Base-by-base conservation (phyloP, 2,888 invertebrate species). In the Pterobdella sp. region DNA sequence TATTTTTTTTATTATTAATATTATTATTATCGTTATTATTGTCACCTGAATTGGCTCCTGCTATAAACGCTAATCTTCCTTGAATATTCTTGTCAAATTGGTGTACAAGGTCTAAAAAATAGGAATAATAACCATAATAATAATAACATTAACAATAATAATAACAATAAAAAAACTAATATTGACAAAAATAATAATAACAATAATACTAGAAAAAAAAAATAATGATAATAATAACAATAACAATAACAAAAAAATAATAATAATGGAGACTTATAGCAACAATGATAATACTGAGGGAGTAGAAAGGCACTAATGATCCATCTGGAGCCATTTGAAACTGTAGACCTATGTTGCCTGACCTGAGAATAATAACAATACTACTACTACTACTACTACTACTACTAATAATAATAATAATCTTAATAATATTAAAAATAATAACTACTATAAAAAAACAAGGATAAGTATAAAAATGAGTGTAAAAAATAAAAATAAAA, bases 71-170 rank as follows among this genome's bases (percentile, higher is more conserved):
- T 52, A 96, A 84, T 79, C 93, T 92, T 7, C 94, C 94, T 72
- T 93, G 89, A 0, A 93, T 90, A 80, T 92, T 89, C 73, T 90
- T 90, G 80, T 93, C 92, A 76, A 95, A 85, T 83, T 94, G 93
- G 80, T 90, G 88, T 0, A 91, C 93, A 79, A 94, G 64, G 76
- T 80, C 81, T 82, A 79, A 37, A 32, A 35, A 32, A 60, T 52
- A 34, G 56, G n/a, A 56, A 92, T 73, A 89, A 87, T 81, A 10
- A 7, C 52, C 52, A 18, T 14, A 91, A 92, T 83, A 49, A 49
- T n/a, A 49, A 49, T 49, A 49, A 49, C 52, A 49, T 18, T n/a
- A 49, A 49, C 52, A 49, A 49, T n/a, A 49, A 49, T n/a, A 49
- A 49, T n/a, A 49, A 49, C n/a, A 49, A 49, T 49, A 49, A 49